Evolutionary conservation across 2,797 vertebrate species (phyloP).

Genomic region (Acanthiza pusilla): DNA sequence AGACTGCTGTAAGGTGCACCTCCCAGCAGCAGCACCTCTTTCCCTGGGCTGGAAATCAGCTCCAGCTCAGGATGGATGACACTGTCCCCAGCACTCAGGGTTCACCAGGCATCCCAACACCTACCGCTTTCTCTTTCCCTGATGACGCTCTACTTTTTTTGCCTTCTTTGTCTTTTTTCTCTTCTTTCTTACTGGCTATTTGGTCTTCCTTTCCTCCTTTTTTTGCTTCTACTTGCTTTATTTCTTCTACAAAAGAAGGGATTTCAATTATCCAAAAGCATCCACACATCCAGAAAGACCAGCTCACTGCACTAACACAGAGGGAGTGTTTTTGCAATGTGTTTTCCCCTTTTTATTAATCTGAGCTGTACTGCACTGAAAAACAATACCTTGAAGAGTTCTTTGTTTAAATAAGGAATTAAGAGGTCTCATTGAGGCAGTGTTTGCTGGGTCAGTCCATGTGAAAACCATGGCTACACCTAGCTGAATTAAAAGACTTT

Average conservation of each 20-base stretch:
- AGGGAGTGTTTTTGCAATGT: background rate
- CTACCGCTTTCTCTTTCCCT: slow-evolving; percentile 76
- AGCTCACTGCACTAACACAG: background rate
- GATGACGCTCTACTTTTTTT: slow-evolving; percentile 62
- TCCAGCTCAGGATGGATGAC: background rate
- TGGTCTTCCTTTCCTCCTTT: slow-evolving; percentile 62
- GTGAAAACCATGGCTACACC: background rate
- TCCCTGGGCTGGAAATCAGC: background rate
- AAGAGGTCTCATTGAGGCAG: background rate
- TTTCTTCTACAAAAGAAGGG: slow-evolving; percentile 29
- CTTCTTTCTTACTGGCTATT: slow-evolving; percentile 57
- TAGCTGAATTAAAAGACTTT: background rate
- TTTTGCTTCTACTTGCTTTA: background rate
- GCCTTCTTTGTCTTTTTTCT: slow-evolving; percentile 74
- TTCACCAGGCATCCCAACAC: background rate
- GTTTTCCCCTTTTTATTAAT: background rate
- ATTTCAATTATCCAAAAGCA: background rate
- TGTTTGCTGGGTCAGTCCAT: background rate
- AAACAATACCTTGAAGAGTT: background rate
- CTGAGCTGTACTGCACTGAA: background rate
- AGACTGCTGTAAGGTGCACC: background rate
- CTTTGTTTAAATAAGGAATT: background rate
- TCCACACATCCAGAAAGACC: background rate
- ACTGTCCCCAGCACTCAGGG: background rate
- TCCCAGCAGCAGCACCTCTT: background rate